Conservation (phyloP, 2,888 invertebrate genomes). For the Antheraea assamensis region DNA sequence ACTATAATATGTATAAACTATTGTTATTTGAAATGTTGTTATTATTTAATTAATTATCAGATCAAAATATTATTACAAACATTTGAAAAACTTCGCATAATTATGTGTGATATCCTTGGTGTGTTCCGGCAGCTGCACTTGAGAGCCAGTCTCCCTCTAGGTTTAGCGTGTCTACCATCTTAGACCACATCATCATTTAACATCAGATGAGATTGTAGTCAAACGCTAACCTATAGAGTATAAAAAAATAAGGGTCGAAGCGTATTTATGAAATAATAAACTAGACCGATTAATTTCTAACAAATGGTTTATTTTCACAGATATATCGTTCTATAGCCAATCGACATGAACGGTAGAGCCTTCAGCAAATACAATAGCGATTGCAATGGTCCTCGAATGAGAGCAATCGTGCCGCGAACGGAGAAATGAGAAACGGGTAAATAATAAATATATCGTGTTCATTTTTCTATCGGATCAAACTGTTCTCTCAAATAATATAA, state of each 20-base stretch:
- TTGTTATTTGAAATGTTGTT: too few species aligned
- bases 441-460: conserved; percentile 66
- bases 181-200: too few species aligned
- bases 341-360: conserved; percentile 74
- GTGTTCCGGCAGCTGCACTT: too few species aligned
- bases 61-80: background rate
- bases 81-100: background rate
- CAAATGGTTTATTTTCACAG: conserved; percentile 55
- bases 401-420: conserved; percentile 54
- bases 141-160: too few species aligned
- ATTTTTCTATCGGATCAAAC: conserved; percentile 39
- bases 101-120: too few species aligned
- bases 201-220: too few species aligned
- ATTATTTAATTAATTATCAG: too few species aligned
- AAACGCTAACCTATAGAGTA: too few species aligned
- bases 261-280: conserved; percentile 64
- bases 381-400: conserved; percentile 65
- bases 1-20: too few species aligned
- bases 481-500: conserved; percentile 27
- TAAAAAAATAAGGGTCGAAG: conserved; percentile 24
- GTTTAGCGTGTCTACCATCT: too few species aligned
- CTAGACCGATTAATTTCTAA: conserved; percentile 55
- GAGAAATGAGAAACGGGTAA: conserved; percentile 64
- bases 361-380: conserved; percentile 75
- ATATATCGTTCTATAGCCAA: conserved; percentile 66